Evolutionary conservation across 2,888 invertebrate genomes (phyloP).

Genomic region (Caenorhabditis sinica): DNA sequence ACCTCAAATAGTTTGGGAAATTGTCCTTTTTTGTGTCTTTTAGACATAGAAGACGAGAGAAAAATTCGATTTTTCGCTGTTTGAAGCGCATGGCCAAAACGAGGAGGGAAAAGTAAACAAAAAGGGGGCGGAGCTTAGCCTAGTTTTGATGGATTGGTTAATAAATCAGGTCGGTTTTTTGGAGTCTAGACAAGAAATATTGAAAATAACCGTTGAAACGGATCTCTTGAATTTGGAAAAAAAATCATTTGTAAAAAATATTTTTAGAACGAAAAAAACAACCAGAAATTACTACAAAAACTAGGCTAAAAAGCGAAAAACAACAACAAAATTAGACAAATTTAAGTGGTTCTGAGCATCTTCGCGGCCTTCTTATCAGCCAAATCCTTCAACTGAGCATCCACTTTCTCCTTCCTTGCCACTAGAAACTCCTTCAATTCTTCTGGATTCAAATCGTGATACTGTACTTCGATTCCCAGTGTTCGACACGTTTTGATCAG

Average conservation of each 20-base stretch:
- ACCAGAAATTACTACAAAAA: slow-evolving; percentile 7
- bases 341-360: slow-evolving; percentile 79
- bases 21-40: slow-evolving; percentile 12
- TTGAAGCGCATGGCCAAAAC: too few species aligned
- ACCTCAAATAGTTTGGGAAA: too few species aligned
- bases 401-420: slow-evolving; percentile 76
- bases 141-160: too few species aligned
- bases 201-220: not conserved
- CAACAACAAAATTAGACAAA: not conserved
- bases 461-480: slow-evolving; percentile 79
- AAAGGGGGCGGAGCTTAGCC: too few species aligned
- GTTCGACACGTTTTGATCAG: slow-evolving; percentile 76
- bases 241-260: not conserved
- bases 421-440: slow-evolving; percentile 76
- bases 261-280: slow-evolving; percentile 12
- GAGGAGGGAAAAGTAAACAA: too few species aligned
- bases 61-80: not conserved
- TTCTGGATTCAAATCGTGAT: slow-evolving; percentile 79
- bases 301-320: not conserved
- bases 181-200: too few species aligned
- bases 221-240: too few species aligned
- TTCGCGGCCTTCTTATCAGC: slow-evolving; percentile 83
- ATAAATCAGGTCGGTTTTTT: too few species aligned
- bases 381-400: slow-evolving; percentile 77
- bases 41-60: slow-evolving; percentile 16